A percentile compares a stretch with the other conserved stretches of the same genome.
Conservation (phyloP, 2,888 invertebrate genomes). For the Caenorhabditis doughertyi region DNA sequence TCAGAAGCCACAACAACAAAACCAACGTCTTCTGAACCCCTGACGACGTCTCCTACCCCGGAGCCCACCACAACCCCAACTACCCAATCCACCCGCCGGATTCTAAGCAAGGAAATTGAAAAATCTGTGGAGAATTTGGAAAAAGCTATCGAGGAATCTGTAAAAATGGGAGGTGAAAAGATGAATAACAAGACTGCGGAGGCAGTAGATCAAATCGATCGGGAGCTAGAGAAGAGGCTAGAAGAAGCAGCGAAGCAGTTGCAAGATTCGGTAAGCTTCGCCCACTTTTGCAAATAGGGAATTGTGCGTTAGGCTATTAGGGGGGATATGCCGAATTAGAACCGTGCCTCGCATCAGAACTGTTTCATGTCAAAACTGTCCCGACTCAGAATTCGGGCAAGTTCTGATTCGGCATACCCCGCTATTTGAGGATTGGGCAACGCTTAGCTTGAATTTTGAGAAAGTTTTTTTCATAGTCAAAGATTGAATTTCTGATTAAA, state of each 20-base stretch:
- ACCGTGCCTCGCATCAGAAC: too few species aligned
- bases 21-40: constrained; percentile 4
- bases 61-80: neutral
- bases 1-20: neutral
- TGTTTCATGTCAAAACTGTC: too few species aligned
- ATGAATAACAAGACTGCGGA: constrained; percentile 19
- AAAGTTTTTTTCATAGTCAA: too few species aligned
- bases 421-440: too few species aligned
- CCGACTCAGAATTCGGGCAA: too few species aligned
- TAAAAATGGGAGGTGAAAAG: constrained; percentile 17
- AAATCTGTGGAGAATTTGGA: constrained; percentile 56
- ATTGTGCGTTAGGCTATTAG: too few species aligned
- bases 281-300: too few species aligned
- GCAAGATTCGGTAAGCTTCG: constrained; percentile 53
- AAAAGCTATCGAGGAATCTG: constrained; percentile 49
- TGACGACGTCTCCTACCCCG: neutral
- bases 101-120: constrained; percentile 54
- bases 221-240: constrained; percentile 36
- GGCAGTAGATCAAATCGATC: constrained; percentile 20
- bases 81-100: neutral
- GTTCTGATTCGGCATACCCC: too few species aligned
- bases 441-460: too few species aligned
- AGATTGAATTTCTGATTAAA: too few species aligned
- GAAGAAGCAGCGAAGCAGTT: constrained; percentile 58
- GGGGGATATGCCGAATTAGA: too few species aligned